A percentile compares a stretch with the other conserved stretches of the same genome.
These are phyloP conservation scores for Pelosia muscerda DNA, from an alignment of 2,888 invertebrate genomes.

Conservation along the genomic window DNA sequence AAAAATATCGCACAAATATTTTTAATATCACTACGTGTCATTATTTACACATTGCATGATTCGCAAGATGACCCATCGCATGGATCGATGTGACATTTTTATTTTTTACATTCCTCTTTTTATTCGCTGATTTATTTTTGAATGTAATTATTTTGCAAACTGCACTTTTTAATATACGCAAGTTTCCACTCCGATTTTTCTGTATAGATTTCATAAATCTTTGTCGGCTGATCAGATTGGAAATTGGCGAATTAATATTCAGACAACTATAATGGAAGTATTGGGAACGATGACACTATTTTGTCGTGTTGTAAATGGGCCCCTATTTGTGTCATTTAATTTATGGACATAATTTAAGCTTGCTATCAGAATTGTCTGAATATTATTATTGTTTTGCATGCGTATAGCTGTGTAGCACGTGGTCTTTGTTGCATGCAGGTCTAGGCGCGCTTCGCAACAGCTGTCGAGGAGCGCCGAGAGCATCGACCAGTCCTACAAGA, in stretches of 20 bases:
- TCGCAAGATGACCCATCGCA: constrained; percentile 62
- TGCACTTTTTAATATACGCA: constrained; percentile 55
- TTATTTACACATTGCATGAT: constrained; percentile 65
- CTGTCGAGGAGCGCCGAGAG: constrained; percentile 90
- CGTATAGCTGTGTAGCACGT: constrained; percentile 81
- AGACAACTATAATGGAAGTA: constrained; percentile 44
- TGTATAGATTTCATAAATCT: constrained; percentile 22
- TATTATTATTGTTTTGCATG: constrained; percentile 74
- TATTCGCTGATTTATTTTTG: constrained; percentile 56
- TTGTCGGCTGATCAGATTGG: constrained; percentile 43
- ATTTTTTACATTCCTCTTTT: constrained; percentile 55
- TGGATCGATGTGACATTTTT: constrained; percentile 63
- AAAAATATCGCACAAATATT: constrained; percentile 47
- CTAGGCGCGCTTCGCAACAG: constrained; percentile 95
- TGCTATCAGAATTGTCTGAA: constrained; percentile 57
- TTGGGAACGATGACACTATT: background rate
- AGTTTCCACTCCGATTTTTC: constrained; percentile 56
- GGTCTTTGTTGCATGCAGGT: constrained; percentile 90
- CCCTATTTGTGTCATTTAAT: background rate
- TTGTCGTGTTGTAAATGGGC: background rate
- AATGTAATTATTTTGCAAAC: constrained; percentile 56
- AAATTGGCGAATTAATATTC: constrained; percentile 48
- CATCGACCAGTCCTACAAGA: constrained; percentile 87
- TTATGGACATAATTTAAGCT: background rate
- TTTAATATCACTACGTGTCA: constrained; percentile 52